Evolutionary conservation across 2,888 invertebrate genomes (phyloP), one percentile per base, ranked within the genome.

Genomic region (Noctua janthe): DNA sequence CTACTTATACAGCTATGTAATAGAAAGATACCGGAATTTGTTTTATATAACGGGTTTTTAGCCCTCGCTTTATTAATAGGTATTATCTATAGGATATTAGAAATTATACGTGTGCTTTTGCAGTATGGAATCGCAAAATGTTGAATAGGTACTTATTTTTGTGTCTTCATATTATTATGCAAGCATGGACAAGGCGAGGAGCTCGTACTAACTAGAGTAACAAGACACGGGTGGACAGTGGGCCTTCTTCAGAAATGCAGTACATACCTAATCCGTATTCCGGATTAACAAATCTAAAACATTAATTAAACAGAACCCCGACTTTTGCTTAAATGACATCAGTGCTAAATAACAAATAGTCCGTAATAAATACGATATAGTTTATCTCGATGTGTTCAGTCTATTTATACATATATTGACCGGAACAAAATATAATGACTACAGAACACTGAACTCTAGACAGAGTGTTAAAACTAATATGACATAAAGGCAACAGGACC

Each of bases 1-100:
- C 79, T 80, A 86, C 86, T 86, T 84, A 39, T 39, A 39, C 4
- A 83, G 71, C 83, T 79, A 75, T 88, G 86, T 85, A 84, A 86
- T 82, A 82, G 78, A 84, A 75, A 78, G 70, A 84, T 79, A 85
- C 80, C 80, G 85, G 87, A 84, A 86, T 81, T 81, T 4, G 62
- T 71, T 83, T 74, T 76, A 74, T 78, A 67, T 77, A 86, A 83
- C 86, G 54, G 69, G 83, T 73, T 81, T 78, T 77, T 67, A 76
- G 39, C 67, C 56, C 56, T 71, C 17, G 56, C n/a, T 54, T 62
- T 82, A 71, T 54, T 35, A 39, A 56, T 76, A 76, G 7, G 72
- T 76, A 56, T 47, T 49, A 62, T 47, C 29, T 47, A 54, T 54
- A 29, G 17, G 56, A 54, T 39, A 66, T 59, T 49, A 54, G 39